Base-by-base conservation (phyloP, 2,113 vertebrate genomes). In the Eptatretus burgeri region DNA sequence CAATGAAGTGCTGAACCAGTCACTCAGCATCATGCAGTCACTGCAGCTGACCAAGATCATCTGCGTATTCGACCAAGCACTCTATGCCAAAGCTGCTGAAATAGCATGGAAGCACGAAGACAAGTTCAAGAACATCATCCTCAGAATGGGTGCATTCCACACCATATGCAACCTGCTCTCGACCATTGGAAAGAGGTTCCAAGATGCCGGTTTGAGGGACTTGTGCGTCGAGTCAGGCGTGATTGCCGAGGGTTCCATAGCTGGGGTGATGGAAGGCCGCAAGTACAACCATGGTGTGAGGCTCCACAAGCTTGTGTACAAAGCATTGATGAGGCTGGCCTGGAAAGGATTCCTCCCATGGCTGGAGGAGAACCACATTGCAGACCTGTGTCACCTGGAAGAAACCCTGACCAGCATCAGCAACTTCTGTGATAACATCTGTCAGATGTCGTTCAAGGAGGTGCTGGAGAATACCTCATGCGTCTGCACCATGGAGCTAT, bases 21-120 rank as follows among this genome's bases (percentile, higher is more conserved):
- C 27, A 41, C 27, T 41, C 27, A 3, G 7, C 7, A 41, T 41
- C 27, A 41, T 56, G 53, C 4, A 56, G 53, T 18, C 14, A 3
- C 8, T 56, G 17, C 14, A 18, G 14, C 53, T 56, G 53, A 56
- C 3, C 5, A 4, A 16, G 5, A 56, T 56, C 8, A 7, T 56
- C 53, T 56, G 53, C 53, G 53, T 56, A 8, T 56, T 56, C 8
- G 53, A 56, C 53, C 53, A 56, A 56, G 53, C 53, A 14, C 53
- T 56, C 4, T 56, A 56, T 56, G 53, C 53, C 27, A 41, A 41
- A 7, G 27, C 27, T 41, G 27, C 27, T 5, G 27, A 41, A 41
- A 41, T 41, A 56, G 14, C 5, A 7, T 16, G 17, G 17, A 16
- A 56, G 14, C 17, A 18, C 8, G 53, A n/a, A n/a, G n/a, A 56